Base-by-base conservation (phyloP, 2,113 vertebrate genomes). In the Gavialis gangeticus region DNA sequence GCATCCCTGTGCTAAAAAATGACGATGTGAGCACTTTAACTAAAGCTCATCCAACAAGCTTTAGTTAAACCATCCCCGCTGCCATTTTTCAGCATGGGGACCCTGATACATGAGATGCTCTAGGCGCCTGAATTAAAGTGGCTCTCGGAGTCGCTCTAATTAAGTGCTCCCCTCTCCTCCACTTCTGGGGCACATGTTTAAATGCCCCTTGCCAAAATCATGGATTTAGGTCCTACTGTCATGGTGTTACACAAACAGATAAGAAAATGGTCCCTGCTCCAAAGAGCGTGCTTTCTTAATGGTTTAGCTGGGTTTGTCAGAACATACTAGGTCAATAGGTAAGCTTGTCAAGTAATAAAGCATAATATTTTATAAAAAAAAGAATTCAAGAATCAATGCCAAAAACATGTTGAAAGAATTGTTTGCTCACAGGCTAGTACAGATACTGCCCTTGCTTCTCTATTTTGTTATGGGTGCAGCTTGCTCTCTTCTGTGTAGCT, bases 391-490 rank as follows among this genome's bases (percentile, higher is more conserved):
- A 59, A 2, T 66, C 46, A 90, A 57, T 84, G n/a, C 54, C 57
- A 83, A 62, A 57, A 81, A 12, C 0, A 0, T 18, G 21, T 80
- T 56, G 18, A 46, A 79, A 82, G 37, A 57, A 63, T 85, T 91
- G 34, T 62, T 85, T 90, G 12, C 78, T 37, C 69, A 28, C 4
- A 18, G 28, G 62, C 22, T 19, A 37, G 63, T 14, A 28, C 21
- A 25, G 30, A 22, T 4, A 75, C 16, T 10, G 27, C 34, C 80
- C 15, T 13, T 59, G 58, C 69, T 87, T 28, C 37, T 16, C 6
- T 0, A 0, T 10, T 54, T 82, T 19, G 18, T 14, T 77, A 5
- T 9, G 6, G 0, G 0, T 56, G 80, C 59, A 79, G 59, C 11
- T 7, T 71, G 11, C 76, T 79, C 58, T 77, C 19, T 12, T 13